A percentile compares a stretch with the other conserved stretches of the same genome.
These are phyloP conservation scores for Zoanthus sansibaricus DNA, from an alignment of 92 coral and sea anemone species.

Conservation along the genomic window DNA sequence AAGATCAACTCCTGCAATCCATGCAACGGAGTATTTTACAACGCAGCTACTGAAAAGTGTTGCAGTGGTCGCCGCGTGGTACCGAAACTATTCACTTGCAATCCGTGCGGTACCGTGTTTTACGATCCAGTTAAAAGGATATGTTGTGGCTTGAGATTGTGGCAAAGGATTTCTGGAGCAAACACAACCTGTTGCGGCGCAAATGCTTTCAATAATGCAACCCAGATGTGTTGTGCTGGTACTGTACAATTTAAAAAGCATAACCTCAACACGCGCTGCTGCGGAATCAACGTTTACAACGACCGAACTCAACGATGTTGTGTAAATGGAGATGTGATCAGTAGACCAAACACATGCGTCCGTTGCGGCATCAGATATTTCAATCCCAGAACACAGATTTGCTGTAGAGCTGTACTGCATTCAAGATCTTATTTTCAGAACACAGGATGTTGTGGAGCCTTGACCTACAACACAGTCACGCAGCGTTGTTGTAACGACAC, in stretches of 20 bases:
- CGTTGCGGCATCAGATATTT: neutral
- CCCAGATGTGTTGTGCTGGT: neutral
- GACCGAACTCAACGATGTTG: neutral
- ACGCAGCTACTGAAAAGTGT: neutral
- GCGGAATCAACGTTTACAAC: conserved; percentile 30
- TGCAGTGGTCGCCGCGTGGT: conserved; percentile 20
- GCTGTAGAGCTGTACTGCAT: neutral
- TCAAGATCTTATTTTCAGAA: neutral
- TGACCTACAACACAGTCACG: conserved; percentile 31
- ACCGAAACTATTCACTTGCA: neutral
- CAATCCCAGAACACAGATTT: neutral
- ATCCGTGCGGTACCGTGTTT: neutral
- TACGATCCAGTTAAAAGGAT: neutral
- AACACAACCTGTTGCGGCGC: conserved; percentile 1
- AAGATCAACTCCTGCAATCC: conserved; percentile 23
- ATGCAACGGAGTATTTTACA: neutral
- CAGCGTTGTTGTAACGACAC: conserved; percentile 1
- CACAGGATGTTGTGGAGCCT: conserved; percentile 15
- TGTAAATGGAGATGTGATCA: neutral
- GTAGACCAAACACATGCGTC: neutral
- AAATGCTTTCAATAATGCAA: conserved; percentile 1
- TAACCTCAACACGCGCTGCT: conserved; percentile 11
- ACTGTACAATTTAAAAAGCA: neutral
- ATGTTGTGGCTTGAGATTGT: neutral
- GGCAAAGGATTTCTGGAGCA: neutral